Evolutionary conservation across 2,888 invertebrate genomes (phyloP).

Genomic region (Cactoblastis cactorum): DNA sequence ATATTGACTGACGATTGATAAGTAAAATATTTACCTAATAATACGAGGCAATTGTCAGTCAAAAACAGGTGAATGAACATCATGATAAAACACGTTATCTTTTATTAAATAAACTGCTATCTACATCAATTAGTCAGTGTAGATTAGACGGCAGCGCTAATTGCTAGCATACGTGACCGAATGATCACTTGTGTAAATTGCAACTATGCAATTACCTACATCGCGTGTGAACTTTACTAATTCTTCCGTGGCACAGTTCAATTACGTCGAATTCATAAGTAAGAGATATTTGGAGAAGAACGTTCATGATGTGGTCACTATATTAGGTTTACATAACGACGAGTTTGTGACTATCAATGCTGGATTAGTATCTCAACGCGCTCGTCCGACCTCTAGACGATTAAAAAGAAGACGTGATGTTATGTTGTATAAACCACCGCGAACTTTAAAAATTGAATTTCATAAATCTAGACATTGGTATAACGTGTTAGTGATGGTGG

Average conservation of each 20-base stretch:
- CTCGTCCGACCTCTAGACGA: slow-evolving; percentile 27
- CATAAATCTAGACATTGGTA: slow-evolving; percentile 40
- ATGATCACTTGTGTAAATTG: slow-evolving; percentile 14
- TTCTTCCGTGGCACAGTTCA: slow-evolving; percentile 59
- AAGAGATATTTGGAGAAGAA: slow-evolving; percentile 50
- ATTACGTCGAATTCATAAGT: slow-evolving; percentile 61
- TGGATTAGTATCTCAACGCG: slow-evolving; percentile 29
- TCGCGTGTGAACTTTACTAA: slow-evolving; percentile 63
- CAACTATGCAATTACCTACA: slow-evolving; percentile 59
- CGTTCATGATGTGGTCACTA: slow-evolving; percentile 59
- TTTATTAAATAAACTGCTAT: slow-evolving; percentile 41
- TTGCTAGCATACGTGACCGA: slow-evolving; percentile 15
- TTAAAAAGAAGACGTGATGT: slow-evolving; percentile 30
- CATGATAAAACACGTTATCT: slow-evolving; percentile 44
- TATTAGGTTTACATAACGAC: slow-evolving; percentile 59
- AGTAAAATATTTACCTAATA: background rate
- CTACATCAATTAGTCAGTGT: slow-evolving; percentile 37
- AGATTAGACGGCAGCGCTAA: slow-evolving; percentile 29
- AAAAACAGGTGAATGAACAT: slow-evolving; percentile 44
- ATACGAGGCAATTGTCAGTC: background rate
- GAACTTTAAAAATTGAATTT: slow-evolving; percentile 35
- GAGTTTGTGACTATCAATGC: slow-evolving; percentile 38
- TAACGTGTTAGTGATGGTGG: slow-evolving; percentile 32
- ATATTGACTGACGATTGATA: too few relatives aligned
- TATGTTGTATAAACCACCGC: slow-evolving; percentile 34